Evolutionary conservation across 2,797 vertebrate genomes (phyloP), one percentile per base, ranked within the genome.

Genomic region (Peromyscus nudipes): DNA sequence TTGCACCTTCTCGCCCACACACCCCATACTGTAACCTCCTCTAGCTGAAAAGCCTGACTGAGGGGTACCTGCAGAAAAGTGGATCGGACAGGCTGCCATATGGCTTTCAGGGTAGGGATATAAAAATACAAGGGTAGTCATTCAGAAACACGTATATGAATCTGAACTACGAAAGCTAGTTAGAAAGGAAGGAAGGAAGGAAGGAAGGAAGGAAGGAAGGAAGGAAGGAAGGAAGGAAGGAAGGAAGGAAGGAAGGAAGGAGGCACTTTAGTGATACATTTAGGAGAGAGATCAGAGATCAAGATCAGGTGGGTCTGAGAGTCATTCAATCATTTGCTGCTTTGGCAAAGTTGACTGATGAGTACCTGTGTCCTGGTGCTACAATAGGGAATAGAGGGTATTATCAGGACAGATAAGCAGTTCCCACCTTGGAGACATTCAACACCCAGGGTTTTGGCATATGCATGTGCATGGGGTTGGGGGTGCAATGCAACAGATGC

Each of bases 301-400:
- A 89, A 31, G 16, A 31, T 73, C 7, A 2, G 27, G 37, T 13
- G 27, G 6, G 16, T 52, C 79, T 52, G 29, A 81, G 0, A 62
- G 25, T 11, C 29, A 40, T 21, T 52, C 3, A 13, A 2, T 40
- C n/a, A 9, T n/a, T 23, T 62, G 21, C 67, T 64, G 43, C 25
- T 87, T 31, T 89, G 25, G 55, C 29, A 31, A 11, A 8, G 62
- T 19, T 65, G 67, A 34, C 14, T 27, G 49, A 17, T 7, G 3
- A 77, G 55, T 64, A 21, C 4, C 29, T 67, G 13, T 21, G 55
- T 25, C 16, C 80, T 27, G 31, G 37, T 5, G 7, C 55, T 2
- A 4, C 12, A 37, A 6, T 55, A 76, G 31, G 8, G 0, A 21
- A 6, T 11, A 3, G 23, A 46, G 3, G n/a, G 21, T n/a, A 29